Base-by-base conservation (phyloP, 2,113 vertebrate species). In the Tiliqua scincoides region DNA sequence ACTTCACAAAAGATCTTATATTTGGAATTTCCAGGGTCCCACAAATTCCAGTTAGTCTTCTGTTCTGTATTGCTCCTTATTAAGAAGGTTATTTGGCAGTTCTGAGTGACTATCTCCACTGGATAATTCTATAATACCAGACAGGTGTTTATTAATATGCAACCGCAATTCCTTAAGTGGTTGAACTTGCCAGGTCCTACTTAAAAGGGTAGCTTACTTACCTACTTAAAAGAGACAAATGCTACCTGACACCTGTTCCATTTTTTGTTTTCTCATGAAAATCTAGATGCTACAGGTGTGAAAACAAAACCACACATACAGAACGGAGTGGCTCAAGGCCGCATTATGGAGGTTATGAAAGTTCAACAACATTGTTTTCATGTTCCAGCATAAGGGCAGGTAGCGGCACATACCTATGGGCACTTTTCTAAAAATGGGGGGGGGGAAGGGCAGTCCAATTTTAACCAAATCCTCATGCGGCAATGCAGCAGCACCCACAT, bases 71-170 rank as follows among this genome's bases (percentile, higher is more conserved):
- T 7, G 32, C 73, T 85, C 80, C 86, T n/a, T 82, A 48, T 59
- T 95, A 87, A 85, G 71, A 72, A 80, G 73, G 79, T 86, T 91
- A 84, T 89, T 93, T 92, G 83, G 85, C 92, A 92, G 71, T 75
- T 91, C 93, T 91, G 88, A 54, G 82, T 92, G 91, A 95, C 92
- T 92, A 27, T 90, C 89, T 92, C 68, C 1, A 11, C 93, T 92
- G 92, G 86, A 91, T 82, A 91, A 81, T 84, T 93, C 90, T 91
- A 87, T 90, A 93, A 91, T 89, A 83, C 91, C 84, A 85, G 85
- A 89, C 87, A 95, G 91, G 91, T 95, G 91, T 94, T 96, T 95
- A 95, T 96, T 93, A 94, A 91, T 92, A 92, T 88, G 84, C 82
- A 95, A 91, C 25, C 87, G 79, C 93, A 91, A 89, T 96, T 96